Evolutionary conservation across 2,797 vertebrate genomes (phyloP), one percentile per base, ranked within the genome.

Genomic region (Schizopygopsis malacanthus): DNA sequence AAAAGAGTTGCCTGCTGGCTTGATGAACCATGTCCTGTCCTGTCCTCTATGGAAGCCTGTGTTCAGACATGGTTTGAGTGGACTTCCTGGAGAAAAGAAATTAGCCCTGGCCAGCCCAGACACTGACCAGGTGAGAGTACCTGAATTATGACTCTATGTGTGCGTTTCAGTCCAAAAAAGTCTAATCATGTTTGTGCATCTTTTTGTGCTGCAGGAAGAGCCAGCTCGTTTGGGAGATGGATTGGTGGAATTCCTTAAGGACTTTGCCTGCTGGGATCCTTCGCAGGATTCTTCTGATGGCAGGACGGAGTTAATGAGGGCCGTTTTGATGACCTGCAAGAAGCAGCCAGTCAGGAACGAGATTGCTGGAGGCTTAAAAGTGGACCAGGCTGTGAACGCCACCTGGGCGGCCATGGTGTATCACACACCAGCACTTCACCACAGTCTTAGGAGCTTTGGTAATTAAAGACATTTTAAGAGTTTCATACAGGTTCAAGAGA

Each of bases 401-500:
- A 97, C 97, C 84, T 99, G 98, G 98, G 97, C 97, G 56, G 96
- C 96, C 92, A 97, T 99, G 97, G 94, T 99, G 83, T 99, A 98
- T 95, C 97, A 99, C 94, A 97, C 97, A 81, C 97, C 98, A 85
- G 95, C 96, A 87, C 96, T 99, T 88, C 96, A 94, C 93, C 93
- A 94, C 86, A 95, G 96, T 89, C 95, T 99, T 87, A 96, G 93
- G 87, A 96, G 87, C 93, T 97, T 96, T 90, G 97, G 98, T 99
- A 97, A 96, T 4, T 52, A 20, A n/a, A 43, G 0, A 16, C 54
- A 79, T 3, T n/a, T 33, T 83, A 13, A 22, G 28, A 71, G 1
- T 59, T 12, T 11, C 5, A 59, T 12, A 59, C 47, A 71, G 2
- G 0, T 50, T 45, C 71, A 16, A 28, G 4, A 52, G 50, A n/a